Evolutionary conservation across 2,888 invertebrate genomes (phyloP).

Genomic region (Rhorus exstirpatorius): DNA sequence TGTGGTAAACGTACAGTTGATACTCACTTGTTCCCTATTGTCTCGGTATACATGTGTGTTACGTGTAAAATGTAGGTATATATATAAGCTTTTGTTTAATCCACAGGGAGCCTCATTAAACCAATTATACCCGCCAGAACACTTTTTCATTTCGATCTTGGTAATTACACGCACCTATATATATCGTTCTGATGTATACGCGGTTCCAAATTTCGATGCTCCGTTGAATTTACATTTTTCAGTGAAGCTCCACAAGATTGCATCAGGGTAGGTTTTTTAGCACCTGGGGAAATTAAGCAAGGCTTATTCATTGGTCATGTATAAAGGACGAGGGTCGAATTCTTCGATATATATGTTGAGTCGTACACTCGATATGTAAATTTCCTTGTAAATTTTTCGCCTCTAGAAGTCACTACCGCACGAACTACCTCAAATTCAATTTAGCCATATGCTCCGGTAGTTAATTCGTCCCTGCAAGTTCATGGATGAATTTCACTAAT

Average conservation of each 20-base stretch:
- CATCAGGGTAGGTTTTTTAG: background rate
- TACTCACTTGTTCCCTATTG: slow-evolving; percentile 7
- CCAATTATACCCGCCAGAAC: slow-evolving; percentile 5
- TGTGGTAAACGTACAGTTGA: slow-evolving; percentile 56
- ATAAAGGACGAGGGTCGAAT: background rate
- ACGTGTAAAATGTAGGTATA: background rate
- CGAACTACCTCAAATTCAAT: background rate
- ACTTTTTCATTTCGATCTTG: slow-evolving; percentile 23
- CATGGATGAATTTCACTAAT: slow-evolving; percentile 38
- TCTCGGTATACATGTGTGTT: slow-evolving; percentile 17
- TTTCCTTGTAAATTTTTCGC: background rate
- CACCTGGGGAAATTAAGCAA: background rate
- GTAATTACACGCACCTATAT: slow-evolving; percentile 10
- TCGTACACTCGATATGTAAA: background rate
- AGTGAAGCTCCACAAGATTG: background rate
- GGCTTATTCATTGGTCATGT: background rate
- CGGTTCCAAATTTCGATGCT: background rate
- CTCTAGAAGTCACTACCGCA: background rate
- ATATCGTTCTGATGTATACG: background rate
- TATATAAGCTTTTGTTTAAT: slow-evolving; percentile 30
- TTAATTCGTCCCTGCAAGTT: slow-evolving; percentile 21
- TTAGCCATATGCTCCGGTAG: background rate
- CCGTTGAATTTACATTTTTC: background rate
- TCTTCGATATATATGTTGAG: too few species aligned
- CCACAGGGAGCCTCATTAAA: slow-evolving; percentile 16